Conservation (phyloP, 2,888 invertebrate genomes). For the Tachina lurida region DNA sequence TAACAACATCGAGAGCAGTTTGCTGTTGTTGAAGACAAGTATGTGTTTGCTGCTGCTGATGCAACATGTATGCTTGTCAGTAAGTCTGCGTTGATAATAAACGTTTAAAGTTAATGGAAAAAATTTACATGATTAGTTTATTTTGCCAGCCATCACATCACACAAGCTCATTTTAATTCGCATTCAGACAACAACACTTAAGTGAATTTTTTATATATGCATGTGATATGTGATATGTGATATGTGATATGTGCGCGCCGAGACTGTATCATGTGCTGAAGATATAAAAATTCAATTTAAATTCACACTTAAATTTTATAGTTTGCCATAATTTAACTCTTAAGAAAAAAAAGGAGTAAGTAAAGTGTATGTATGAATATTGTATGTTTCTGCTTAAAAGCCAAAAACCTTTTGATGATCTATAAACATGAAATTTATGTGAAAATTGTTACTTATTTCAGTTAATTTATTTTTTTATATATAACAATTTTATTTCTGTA, state of each 20-base stretch:
- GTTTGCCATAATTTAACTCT: conserved; percentile 62
- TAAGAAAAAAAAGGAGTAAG: conserved; percentile 30
- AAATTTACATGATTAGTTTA: conserved; percentile 71
- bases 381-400: conserved; percentile 24
- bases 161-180: conserved; percentile 12
- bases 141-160: conserved; percentile 46
- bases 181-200: background rate
- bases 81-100: conserved; percentile 54
- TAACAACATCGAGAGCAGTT: background rate
- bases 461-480: conserved; percentile 43
- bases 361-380: background rate
- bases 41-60: conserved; percentile 16
- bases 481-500: conserved; percentile 66
- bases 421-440: conserved; percentile 64
- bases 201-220: conserved; percentile 27
- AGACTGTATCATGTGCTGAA: conserved; percentile 50
- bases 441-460: conserved; percentile 57
- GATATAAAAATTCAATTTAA: conserved; percentile 71
- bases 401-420: conserved; percentile 59
- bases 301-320: conserved; percentile 71
- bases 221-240: background rate
- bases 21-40: background rate
- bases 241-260: background rate
- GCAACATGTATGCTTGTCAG: conserved; percentile 36
- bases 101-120: conserved; percentile 67